Evolutionary conservation across 2,888 invertebrate species (phyloP).

Genomic region (Xiphydria camelus): DNA sequence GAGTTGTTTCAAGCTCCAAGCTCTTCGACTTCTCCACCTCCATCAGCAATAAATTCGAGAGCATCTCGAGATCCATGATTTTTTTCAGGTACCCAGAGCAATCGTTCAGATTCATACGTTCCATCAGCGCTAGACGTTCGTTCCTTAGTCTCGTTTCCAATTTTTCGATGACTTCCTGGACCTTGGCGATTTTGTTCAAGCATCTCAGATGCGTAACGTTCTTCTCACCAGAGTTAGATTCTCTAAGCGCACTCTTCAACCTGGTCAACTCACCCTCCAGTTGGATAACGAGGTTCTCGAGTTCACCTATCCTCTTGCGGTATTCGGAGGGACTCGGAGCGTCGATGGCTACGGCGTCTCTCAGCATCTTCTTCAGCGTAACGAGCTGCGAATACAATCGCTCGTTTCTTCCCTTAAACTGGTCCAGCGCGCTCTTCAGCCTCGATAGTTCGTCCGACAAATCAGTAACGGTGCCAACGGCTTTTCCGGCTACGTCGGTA

Average conservation of each 20-base stretch:
- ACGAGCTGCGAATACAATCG: constrained; percentile 21
- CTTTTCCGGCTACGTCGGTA: constrained; percentile 22
- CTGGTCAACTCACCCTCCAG: constrained; percentile 17
- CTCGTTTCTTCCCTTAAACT: constrained; percentile 21
- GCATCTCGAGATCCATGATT: constrained; percentile 24
- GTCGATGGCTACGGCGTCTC: constrained; percentile 21
- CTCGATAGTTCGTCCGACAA: constrained; percentile 31
- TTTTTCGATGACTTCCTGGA: neutral
- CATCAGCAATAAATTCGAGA: constrained; percentile 17
- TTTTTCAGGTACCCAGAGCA: constrained; percentile 26
- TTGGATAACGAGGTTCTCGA: constrained; percentile 14
- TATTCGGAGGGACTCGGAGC: constrained; percentile 22
- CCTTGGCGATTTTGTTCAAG: neutral
- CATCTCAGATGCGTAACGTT: neutral
- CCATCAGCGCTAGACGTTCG: neutral
- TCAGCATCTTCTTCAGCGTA: constrained; percentile 25
- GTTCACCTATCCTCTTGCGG: constrained; percentile 18
- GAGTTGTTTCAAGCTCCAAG: neutral
- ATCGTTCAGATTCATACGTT: no score
- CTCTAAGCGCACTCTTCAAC: constrained; percentile 14
- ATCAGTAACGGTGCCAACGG: constrained; percentile 28
- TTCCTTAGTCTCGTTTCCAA: neutral
- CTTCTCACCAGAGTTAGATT: neutral
- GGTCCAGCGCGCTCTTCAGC: constrained; percentile 21
- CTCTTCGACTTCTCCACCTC: constrained; percentile 21